phyloP scores from a whole-genome alignment of 2,113 vertebrate species.

The Himantopus leucocephalus region DNA sequence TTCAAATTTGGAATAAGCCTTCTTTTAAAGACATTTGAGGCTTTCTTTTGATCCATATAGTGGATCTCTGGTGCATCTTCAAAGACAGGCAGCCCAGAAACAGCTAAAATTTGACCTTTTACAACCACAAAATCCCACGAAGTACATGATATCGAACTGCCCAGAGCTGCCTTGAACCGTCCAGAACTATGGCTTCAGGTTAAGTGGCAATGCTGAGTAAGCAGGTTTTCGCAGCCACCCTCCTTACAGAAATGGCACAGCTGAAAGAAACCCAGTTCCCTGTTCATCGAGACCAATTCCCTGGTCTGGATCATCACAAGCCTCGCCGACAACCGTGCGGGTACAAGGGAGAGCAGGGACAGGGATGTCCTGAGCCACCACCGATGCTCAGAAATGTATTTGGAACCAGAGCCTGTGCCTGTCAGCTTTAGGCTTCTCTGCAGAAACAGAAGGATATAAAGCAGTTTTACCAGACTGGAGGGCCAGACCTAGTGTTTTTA shows the following conservation, averaged over 20 bases:
- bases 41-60: background rate
- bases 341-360: background rate
- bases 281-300: background rate
- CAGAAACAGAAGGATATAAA: background rate
- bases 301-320: background rate
- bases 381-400: background rate
- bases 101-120: background rate
- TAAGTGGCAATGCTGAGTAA: background rate
- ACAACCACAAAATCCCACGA: background rate
- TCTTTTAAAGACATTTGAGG: background rate
- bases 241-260: background rate
- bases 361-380: background rate
- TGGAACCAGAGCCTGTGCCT: background rate
- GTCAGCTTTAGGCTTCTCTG: background rate
- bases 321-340: fast-evolving
- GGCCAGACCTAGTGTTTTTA: background rate
- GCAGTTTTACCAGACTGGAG: background rate
- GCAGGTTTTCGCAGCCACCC: background rate
- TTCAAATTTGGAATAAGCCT: background rate
- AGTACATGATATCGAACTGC: no score
- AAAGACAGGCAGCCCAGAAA: background rate
- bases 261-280: background rate
- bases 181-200: background rate
- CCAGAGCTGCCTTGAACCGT: background rate
- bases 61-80: background rate